Base-by-base conservation (phyloP, 2,797 vertebrate genomes). In the Rousettus madagascariensis region DNA sequence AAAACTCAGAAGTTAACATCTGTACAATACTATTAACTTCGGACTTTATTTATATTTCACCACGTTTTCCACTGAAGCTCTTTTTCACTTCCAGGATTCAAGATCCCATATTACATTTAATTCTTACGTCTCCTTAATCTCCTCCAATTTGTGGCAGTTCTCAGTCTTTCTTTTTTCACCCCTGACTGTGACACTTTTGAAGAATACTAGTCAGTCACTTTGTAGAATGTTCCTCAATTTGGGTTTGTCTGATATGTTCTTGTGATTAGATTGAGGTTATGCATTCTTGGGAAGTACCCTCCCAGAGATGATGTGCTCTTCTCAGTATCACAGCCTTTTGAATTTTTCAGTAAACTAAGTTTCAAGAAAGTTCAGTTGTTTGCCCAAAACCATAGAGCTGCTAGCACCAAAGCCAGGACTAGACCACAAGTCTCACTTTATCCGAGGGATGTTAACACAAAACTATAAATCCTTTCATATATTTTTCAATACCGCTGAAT, bases 1-100 rank as follows among this genome's bases (percentile, higher is more conserved):
- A 90, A 86, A 86, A 86, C 55, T 90, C 86, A 66, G 78, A 86
- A 90, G 46, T 86, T 59, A 95, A 85, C 36, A 33, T 41, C 38
- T 17, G 41, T 83, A 59, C 30, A 55, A 72, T 69, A 38, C 30
- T 61, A 2, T 87, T 57, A 75, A 71, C 20, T 75, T 51, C 24
- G 77, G 66, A 20, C 15, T 78, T 46, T 38, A 87, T 92, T 74
- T n/a, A 8, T 87, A 49, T 75, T 49, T 95, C 61, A 74, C 49
- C 30, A 49, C 33, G 22, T 61, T 90, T 93, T 57, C 43, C 28
- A 63, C 43, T 80, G 41, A 72, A 79, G 20, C 38, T 86, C 36
- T 63, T 80, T 86, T 79, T 59, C 12, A 8, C 51, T 74, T 86
- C 5, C 8, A 78, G 46, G 36, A 74, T 75, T 78, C 16, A 72